Conservation (phyloP, 2,113 vertebrate species). For the Alces alces region DNA sequence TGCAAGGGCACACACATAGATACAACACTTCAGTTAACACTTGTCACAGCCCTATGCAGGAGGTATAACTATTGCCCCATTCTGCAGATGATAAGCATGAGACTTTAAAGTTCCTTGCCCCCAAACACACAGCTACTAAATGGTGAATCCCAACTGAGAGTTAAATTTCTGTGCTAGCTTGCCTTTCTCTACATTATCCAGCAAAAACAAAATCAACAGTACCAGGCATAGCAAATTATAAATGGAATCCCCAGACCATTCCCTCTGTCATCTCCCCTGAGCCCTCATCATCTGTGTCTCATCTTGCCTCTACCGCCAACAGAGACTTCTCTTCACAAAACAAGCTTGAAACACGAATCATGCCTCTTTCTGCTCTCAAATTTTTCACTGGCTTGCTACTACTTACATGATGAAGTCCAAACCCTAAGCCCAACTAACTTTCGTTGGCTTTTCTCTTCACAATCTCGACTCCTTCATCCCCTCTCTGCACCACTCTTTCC, state of each 20-base stretch:
- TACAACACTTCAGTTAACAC: neutral
- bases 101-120: neutral
- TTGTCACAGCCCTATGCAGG: too few relatives aligned
- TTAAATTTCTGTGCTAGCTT: neutral
- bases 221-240: neutral
- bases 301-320: neutral
- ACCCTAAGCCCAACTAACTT: neutral
- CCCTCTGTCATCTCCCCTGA: neutral
- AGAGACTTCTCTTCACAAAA: neutral
- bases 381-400: neutral
- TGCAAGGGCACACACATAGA: neutral
- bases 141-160: neutral
- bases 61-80: neutral
- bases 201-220: neutral
- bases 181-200: neutral
- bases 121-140: neutral
- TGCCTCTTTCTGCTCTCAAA: neutral
- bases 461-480: neutral
- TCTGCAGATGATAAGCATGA: neutral
- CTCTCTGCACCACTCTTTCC: neutral
- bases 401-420: neutral
- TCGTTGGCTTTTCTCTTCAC: neutral
- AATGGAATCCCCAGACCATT: neutral
- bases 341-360: conserved; percentile 10
- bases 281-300: neutral